A percentile compares a stretch with the other conserved stretches of the same genome.
Conservation (phyloP, 2,113 vertebrate species). For the Hyla sarda region DNA sequence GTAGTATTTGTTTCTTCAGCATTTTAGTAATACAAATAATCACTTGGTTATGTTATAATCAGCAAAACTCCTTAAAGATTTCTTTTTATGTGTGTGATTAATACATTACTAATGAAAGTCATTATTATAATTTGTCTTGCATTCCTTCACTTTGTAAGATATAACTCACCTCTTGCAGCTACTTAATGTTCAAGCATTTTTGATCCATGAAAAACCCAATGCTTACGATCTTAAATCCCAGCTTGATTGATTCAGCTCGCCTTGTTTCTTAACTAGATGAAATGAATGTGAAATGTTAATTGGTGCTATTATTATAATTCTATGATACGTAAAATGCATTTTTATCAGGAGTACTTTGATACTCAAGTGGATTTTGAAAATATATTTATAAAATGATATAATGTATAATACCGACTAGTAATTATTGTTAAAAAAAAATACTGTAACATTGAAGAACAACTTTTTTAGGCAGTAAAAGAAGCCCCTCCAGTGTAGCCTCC, state of each 20-base stretch:
- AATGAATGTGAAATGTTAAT: slow-evolving; percentile 24
- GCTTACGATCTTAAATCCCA: slow-evolving; percentile 28
- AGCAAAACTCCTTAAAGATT: slow-evolving; percentile 26
- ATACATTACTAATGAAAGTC: slow-evolving; percentile 30
- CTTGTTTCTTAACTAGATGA: slow-evolving; percentile 11
- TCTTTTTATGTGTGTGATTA: not conserved
- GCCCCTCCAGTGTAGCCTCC: too few relatives aligned
- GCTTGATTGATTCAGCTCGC: slow-evolving; percentile 8
- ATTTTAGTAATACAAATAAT: not conserved
- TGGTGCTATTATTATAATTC: slow-evolving; percentile 8
- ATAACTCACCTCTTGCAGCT: slow-evolving; percentile 1
- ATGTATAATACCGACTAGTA: not conserved
- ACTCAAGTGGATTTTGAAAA: not conserved
- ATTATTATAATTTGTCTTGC: slow-evolving; percentile 23
- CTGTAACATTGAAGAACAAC: not conserved
- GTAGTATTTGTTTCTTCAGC: not conserved
- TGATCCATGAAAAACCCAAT: slow-evolving; percentile 7
- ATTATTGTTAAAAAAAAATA: not conserved
- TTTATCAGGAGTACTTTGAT: not conserved
- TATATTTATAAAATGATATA: not conserved
- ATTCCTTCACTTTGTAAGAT: not conserved
- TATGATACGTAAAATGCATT: not conserved
- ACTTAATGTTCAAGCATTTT: slow-evolving; percentile 4
- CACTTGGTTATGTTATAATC: not conserved
- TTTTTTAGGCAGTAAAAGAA: not conserved